Percentiles rank a stretch among this genome's conserved stretches.
These are phyloP conservation scores for Villa cingulata DNA, from an alignment of 2,888 invertebrate species.

Conservation along the genomic window DNA sequence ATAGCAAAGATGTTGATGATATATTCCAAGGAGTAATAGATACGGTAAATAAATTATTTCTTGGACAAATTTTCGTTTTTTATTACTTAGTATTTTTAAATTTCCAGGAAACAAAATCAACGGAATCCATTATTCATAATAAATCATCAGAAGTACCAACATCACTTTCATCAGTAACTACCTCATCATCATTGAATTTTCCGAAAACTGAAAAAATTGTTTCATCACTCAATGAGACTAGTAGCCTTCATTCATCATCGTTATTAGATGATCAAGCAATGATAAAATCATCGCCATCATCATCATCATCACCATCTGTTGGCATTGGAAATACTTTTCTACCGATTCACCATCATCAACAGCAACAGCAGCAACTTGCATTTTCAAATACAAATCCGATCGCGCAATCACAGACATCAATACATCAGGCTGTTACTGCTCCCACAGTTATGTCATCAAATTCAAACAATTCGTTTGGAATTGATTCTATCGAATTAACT, in stretches of 20 bases:
- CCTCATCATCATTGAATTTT: not conserved
- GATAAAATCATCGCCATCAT: too few species aligned
- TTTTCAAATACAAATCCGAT: constrained; percentile 13
- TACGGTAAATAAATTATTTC: constrained; percentile 1
- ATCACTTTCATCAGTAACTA: not conserved
- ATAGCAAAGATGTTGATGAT: constrained; percentile 82
- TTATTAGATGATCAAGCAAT: too few species aligned
- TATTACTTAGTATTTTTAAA: too few species aligned
- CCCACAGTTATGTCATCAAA: not conserved
- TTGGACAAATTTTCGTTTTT: not conserved
- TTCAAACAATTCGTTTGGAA: not conserved
- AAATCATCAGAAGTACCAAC: not conserved
- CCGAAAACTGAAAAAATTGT: not conserved
- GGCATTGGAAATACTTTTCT: not conserved
- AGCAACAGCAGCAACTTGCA: constrained; percentile 9
- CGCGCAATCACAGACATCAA: constrained; percentile 12
- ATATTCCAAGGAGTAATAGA: constrained; percentile 69
- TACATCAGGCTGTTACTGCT: constrained; percentile 2
- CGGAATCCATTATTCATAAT: not conserved
- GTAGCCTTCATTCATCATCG: too few species aligned
- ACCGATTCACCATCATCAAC: constrained; percentile 3
- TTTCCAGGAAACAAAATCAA: constrained; percentile 1
- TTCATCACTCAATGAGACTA: not conserved
- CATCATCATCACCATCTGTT: too few species aligned
- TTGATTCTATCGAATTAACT: not conserved